Evolutionary conservation across 1,140 invertebrate species (phyloP).

Genomic region (Andricus grossulariae): DNA sequence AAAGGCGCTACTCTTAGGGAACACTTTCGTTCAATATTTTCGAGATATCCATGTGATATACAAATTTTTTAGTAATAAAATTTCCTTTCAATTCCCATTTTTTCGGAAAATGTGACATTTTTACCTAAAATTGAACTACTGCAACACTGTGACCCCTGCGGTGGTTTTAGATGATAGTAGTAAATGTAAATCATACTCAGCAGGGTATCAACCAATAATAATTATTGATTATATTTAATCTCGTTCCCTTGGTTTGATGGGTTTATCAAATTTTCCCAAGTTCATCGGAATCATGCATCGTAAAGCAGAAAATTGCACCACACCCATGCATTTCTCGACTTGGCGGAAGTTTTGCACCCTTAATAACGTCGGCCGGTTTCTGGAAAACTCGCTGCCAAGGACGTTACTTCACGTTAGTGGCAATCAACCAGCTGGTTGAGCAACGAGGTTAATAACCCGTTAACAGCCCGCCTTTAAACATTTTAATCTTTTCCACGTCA

Average conservation of each 20-base stretch:
- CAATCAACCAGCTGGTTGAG: constrained; percentile 37
- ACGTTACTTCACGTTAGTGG: constrained; percentile 32
- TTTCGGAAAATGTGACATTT: too few relatives aligned
- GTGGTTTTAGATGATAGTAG: too few relatives aligned
- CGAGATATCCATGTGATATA: too few relatives aligned
- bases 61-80: too few relatives aligned
- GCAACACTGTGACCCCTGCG: too few relatives aligned
- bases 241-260: not conserved
- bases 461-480: constrained; percentile 29
- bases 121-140: too few relatives aligned
- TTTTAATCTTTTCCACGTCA: constrained; percentile 32
- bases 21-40: too few relatives aligned
- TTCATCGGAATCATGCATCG: not conserved
- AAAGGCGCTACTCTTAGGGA: too few relatives aligned
- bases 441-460: constrained; percentile 37
- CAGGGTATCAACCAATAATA: not conserved
- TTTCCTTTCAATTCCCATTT: too few relatives aligned
- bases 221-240: not conserved
- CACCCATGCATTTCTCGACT: not conserved
- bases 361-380: not conserved
- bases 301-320: constrained; percentile 1
- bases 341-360: not conserved
- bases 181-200: too few relatives aligned
- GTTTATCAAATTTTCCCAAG: not conserved
- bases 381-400: not conserved